phyloP scores from a whole-genome alignment of 37 sponge, comb jelly and placozoan genomes.

The Eunapius fragilis region DNA sequence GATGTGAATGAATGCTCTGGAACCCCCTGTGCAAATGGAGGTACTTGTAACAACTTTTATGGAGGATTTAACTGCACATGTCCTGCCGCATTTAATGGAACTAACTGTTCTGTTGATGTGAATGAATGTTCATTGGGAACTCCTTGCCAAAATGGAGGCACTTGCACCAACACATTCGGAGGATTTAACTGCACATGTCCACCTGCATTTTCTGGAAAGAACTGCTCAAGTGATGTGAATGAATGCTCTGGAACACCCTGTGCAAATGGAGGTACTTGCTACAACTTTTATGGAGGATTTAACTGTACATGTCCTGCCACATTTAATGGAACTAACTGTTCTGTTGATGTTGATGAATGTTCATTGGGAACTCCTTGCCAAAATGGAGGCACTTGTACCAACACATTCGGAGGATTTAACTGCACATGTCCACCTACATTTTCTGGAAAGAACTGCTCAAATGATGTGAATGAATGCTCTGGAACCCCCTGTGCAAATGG shows the following conservation, averaged over 20 bases:
- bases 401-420: slow-evolving; percentile 6
- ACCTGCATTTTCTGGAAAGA: slow-evolving; percentile 6
- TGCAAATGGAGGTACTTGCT: slow-evolving; percentile 22
- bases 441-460: slow-evolving; percentile 52
- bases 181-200: slow-evolving; percentile 20
- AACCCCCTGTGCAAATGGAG: slow-evolving; percentile 37
- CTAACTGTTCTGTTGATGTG: slow-evolving; percentile 20
- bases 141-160: slow-evolving; percentile 40
- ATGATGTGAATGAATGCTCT: slow-evolving; percentile 42
- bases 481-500: slow-evolving; percentile 18
- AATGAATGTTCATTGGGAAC: slow-evolving; percentile 20
- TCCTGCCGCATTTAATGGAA: slow-evolving; percentile 32
- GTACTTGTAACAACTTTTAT: slow-evolving; percentile 27
- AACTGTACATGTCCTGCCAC: slow-evolving; percentile 21
- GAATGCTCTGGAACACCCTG: slow-evolving; percentile 29
- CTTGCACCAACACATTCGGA: slow-evolving; percentile 17
- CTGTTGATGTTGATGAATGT: slow-evolving; percentile 14
- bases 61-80: slow-evolving; percentile 49
- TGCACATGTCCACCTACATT: slow-evolving; percentile 60
- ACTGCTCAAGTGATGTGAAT: slow-evolving; percentile 22
- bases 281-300: slow-evolving; percentile 11
- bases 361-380: slow-evolving; percentile 35
- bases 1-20: slow-evolving; percentile 34
- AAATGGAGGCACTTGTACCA: slow-evolving; percentile 65
- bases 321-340: slow-evolving; percentile 30